Evolutionary conservation across 2,797 vertebrate species (phyloP).

Genomic region (Catamblyrhynchus diadema): DNA sequence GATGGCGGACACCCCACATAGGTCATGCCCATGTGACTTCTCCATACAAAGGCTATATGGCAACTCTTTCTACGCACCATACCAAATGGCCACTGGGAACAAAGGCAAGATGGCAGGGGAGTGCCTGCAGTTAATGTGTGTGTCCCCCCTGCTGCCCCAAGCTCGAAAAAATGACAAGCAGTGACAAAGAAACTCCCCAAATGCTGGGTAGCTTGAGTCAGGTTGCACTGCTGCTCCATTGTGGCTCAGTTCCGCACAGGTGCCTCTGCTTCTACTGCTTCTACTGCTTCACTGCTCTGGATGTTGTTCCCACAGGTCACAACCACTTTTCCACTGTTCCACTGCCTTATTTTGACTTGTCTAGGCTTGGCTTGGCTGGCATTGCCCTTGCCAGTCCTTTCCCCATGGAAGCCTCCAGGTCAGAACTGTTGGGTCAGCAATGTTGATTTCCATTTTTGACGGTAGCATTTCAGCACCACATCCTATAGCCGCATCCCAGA

Average conservation of each 20-base stretch:
- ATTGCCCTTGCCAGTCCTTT: neutral
- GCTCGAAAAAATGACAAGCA: fast-evolving
- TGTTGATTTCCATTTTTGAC: neutral
- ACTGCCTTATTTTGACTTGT: neutral
- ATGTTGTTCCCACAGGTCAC: neutral
- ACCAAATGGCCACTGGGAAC: neutral
- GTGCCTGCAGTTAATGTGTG: no score
- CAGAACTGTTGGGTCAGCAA: neutral
- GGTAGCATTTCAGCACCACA: neutral
- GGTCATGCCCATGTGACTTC: fast-evolving
- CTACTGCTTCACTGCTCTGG: no score
- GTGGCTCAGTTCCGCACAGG: fast-evolving
- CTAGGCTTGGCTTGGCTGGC: neutral
- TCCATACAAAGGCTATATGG: no score
- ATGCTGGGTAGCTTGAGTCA: fast-evolving
- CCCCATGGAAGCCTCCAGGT: fast-evolving
- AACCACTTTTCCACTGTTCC: neutral
- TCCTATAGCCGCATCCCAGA: fast-evolving
- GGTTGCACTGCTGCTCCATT: neutral
- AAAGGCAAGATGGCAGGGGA: neutral
- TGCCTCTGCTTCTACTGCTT: neutral
- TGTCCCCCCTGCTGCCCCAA: fast-evolving
- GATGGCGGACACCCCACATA: fast-evolving
- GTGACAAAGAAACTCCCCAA: neutral
- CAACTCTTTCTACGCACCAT: fast-evolving